Conservation (phyloP, 2,888 invertebrate species). For the Emmelina monodactyla region DNA sequence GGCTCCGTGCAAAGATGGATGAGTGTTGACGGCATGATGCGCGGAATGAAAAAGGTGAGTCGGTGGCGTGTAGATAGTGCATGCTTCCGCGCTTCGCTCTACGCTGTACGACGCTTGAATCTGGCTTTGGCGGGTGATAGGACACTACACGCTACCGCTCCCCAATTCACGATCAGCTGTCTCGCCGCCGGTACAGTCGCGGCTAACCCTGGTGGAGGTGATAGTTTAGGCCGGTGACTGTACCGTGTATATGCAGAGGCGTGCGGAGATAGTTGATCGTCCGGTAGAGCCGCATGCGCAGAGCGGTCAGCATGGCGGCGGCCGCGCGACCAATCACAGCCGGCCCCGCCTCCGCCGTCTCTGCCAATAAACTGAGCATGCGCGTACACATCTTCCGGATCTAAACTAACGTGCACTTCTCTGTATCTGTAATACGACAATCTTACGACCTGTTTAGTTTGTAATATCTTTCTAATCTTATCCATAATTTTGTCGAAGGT, state of each 20-base stretch:
- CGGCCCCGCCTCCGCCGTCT: slow-evolving; percentile 21
- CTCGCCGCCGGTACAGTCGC: slow-evolving; percentile 20
- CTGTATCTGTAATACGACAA: too few species aligned
- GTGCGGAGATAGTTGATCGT: too few species aligned
- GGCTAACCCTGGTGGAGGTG: too few species aligned
- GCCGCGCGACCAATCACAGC: slow-evolving; percentile 20
- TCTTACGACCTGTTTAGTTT: too few species aligned
- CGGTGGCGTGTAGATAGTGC: slow-evolving; percentile 66
- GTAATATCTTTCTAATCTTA: too few species aligned
- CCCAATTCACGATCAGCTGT: slow-evolving; percentile 24
- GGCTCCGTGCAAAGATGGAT: slow-evolving; percentile 64
- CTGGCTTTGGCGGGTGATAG: slow-evolving; percentile 39
- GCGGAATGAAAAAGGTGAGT: slow-evolving; percentile 66
- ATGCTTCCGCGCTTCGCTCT: slow-evolving; percentile 33
- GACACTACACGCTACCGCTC: slow-evolving; percentile 64
- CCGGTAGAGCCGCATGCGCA: slow-evolving; percentile 4
- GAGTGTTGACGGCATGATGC: slow-evolving; percentile 63
- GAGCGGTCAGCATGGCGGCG: too few species aligned
- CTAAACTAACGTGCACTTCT: too few species aligned
- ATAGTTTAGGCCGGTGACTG: too few species aligned
- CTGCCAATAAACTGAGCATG: too few species aligned
- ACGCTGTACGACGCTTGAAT: slow-evolving; percentile 16
- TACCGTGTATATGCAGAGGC: too few species aligned
- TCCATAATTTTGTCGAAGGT: too few species aligned
- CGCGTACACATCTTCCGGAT: too few species aligned